Percentiles rank a stretch among this genome's conserved stretches.
Conservation (phyloP, 2,797 vertebrate species). For the Mus spretus region DNA sequence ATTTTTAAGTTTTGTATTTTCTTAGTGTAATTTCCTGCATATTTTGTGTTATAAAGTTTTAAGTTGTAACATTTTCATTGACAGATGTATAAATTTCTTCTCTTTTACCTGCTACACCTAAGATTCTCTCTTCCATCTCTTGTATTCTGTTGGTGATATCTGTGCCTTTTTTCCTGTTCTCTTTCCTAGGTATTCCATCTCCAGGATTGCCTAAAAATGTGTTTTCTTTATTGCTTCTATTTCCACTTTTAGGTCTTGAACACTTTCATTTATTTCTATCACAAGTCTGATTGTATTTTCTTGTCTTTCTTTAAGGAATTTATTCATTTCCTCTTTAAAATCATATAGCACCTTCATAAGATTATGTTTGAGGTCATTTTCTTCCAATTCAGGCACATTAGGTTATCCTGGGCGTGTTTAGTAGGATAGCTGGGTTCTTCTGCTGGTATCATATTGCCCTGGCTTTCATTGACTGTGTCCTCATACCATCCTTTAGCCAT, state of each 20-base stretch:
- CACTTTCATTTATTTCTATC: not conserved
- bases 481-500: not conserved
- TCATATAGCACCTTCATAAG: not conserved
- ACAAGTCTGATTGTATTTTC: not conserved
- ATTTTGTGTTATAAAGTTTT: not conserved
- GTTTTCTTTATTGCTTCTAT: not conserved
- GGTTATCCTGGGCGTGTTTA: not conserved
- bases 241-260: not conserved
- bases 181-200: not conserved
- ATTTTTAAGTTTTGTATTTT: too few relatives aligned
- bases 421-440: not conserved
- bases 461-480: not conserved
- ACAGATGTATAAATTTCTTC: not conserved
- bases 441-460: not conserved
- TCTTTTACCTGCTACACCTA: not conserved
- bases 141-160: not conserved
- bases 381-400: not conserved
- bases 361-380: not conserved
- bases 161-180: not conserved
- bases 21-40: too few relatives aligned
- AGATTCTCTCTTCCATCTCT: not conserved
- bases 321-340: not conserved
- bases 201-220: not conserved
- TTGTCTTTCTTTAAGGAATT: not conserved
- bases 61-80: not conserved